Base-by-base conservation (phyloP, 2,113 vertebrate genomes). In the Noturus placidus region DNA sequence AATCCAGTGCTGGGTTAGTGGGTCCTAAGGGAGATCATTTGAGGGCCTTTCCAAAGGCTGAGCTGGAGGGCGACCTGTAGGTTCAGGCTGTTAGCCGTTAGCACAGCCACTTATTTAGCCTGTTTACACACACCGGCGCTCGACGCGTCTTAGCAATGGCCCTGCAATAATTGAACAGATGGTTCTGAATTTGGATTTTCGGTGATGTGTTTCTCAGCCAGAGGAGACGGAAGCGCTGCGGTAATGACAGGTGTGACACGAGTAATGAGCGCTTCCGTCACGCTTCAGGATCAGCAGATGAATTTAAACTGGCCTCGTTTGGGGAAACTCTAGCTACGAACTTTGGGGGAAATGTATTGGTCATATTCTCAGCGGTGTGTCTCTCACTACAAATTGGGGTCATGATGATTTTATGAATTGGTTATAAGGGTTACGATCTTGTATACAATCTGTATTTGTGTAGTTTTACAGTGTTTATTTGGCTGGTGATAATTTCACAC, bases 21-120 rank as follows among this genome's bases (percentile, higher is more conserved):
- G 88, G 87, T 89, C 90, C 90, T 88, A 77, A 83, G 90, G 90
- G 90, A 91, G 70, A 88, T 90, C 87, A 90, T 90, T 91, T 90
- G 86, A 87, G 85, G 83, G 82, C 79, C 87, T 90, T 88, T 87
- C 82, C 85, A 87, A 89, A 89, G 86, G 88, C 88, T 87, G 85
- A 90, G 87, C 90, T 90, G 89, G 85, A 87, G 90, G 89, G 90
- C 57, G 89, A 87, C 90, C 90, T 90, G 90, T 79, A 91, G 90
- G 87, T 91, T 86, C 30, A 86, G 74, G 77, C 89, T 87, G 88
- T 89, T 88, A 87, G 89, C 56, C 74, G 88, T 89, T 82, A 54
- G 84, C 84, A 63, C 56, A 54, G 74, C 88, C 77, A 82, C 89
- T 87, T 84, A 88, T 83, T 88, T 85, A 82, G 35, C 82, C 89